A percentile compares a stretch with the other conserved stretches of the same genome.
Conservation (phyloP, 2,888 invertebrate genomes). For the Scaeva pyrastri region DNA sequence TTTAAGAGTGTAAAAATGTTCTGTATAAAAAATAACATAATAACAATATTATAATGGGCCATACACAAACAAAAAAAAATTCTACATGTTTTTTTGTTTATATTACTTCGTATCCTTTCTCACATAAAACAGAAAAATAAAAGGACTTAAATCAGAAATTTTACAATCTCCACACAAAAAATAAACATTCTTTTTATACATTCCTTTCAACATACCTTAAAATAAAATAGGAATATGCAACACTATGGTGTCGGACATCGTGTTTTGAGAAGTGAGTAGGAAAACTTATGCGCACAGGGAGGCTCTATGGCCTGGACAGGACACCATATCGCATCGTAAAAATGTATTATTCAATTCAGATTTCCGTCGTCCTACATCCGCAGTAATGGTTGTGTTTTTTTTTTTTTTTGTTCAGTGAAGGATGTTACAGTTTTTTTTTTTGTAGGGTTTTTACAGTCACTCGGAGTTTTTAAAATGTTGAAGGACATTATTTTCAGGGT, state of each 20-base stretch:
- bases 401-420: constrained; percentile 17
- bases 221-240: constrained; percentile 61
- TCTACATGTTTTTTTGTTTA: constrained; percentile 1
- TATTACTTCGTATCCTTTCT: background rate
- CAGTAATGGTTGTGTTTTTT: constrained; percentile 16
- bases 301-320: no score
- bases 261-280: constrained; percentile 1
- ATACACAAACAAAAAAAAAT: constrained; percentile 24
- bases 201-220: background rate
- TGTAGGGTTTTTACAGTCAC: constrained; percentile 50
- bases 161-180: constrained; percentile 57
- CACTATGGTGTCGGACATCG: constrained; percentile 26
- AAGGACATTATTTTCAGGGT: background rate
- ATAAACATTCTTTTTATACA: constrained; percentile 26
- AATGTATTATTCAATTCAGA: constrained; percentile 63
- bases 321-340: constrained; percentile 16
- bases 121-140: background rate
- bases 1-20: constrained; percentile 60
- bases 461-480: constrained; percentile 23
- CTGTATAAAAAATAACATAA: constrained; percentile 70
- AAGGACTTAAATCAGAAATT: constrained; percentile 30
- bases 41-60: constrained; percentile 67
- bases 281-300: constrained; percentile 18
- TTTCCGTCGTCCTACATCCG: constrained; percentile 48
- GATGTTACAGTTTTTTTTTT: constrained; percentile 13